Percentiles rank a stretch among this genome's conserved stretches.
Evolutionary conservation across 2,888 invertebrate genomes (phyloP).

Genomic region (Euspilapteryx auroguttella): DNA sequence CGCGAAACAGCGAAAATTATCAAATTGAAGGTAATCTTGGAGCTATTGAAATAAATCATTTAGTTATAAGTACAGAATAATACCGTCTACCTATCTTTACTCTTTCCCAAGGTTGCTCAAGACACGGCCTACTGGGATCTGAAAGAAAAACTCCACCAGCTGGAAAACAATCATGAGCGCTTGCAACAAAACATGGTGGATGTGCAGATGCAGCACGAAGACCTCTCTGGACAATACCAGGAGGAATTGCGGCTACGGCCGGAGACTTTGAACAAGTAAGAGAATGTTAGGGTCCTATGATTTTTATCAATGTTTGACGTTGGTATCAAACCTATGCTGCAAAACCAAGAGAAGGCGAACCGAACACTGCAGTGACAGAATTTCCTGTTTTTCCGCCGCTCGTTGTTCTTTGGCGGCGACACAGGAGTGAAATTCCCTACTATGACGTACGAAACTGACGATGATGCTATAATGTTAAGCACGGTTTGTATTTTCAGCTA

Average conservation of each 20-base stretch:
- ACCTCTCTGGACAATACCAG: slow-evolving; percentile 31
- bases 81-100: too few relatives aligned
- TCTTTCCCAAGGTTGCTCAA: slow-evolving; percentile 24
- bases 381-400: too few relatives aligned
- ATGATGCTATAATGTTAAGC: too few relatives aligned
- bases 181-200: slow-evolving; percentile 44
- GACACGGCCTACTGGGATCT: slow-evolving; percentile 43
- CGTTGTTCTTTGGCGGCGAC: too few relatives aligned
- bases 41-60: background rate
- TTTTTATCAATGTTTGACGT: too few relatives aligned
- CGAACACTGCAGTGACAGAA: too few relatives aligned
- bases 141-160: slow-evolving; percentile 28
- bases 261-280: slow-evolving; percentile 34
- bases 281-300: background rate
- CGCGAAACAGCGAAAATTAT: slow-evolving; percentile 34
- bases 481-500: too few relatives aligned
- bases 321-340: too few relatives aligned
- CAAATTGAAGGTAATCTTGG: slow-evolving; percentile 28
- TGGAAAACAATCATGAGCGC: slow-evolving; percentile 31
- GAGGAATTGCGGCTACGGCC: slow-evolving; percentile 34
- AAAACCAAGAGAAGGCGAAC: too few relatives aligned
- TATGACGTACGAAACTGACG: too few relatives aligned
- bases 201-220: slow-evolving; percentile 42
- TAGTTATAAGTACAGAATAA: background rate
- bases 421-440: too few relatives aligned